A percentile compares a stretch with the other conserved stretches of the same genome.
phyloP scores from a whole-genome alignment of 2,797 vertebrate genomes.

The Pseudochirops cupreus region DNA sequence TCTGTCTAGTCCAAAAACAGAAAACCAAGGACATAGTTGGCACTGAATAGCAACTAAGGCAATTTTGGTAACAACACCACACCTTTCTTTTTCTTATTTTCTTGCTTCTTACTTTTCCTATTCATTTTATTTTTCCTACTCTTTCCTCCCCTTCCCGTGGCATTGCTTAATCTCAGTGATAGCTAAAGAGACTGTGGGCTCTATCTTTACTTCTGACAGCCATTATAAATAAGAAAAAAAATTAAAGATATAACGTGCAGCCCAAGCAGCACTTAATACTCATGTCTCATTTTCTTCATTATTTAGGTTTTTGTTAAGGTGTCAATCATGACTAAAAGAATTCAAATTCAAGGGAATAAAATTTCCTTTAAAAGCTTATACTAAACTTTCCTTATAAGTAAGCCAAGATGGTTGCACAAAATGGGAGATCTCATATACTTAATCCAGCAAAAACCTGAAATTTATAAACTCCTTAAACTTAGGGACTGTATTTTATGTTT shows the following conservation, averaged over 20 bases:
- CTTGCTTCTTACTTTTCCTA: not conserved
- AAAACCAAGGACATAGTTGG: not conserved
- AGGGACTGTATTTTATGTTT: not conserved
- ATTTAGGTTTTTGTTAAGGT: not conserved
- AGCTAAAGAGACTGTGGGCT: not conserved
- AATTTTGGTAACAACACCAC: not conserved
- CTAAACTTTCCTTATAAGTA: not conserved
- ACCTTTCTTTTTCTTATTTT: constrained; percentile 5
- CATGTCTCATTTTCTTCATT: not conserved
- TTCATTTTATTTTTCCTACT: constrained; percentile 4
- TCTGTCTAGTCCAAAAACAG: not conserved
- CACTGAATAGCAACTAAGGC: not conserved
- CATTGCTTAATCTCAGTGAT: not conserved
- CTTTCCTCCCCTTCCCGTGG: not conserved
- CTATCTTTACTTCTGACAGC: not conserved
- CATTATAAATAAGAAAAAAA: not conserved
- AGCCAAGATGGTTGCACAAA: not conserved
- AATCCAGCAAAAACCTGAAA: not conserved
- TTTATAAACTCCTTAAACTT: not conserved
- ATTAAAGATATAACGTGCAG: not conserved
- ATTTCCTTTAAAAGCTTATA: not conserved
- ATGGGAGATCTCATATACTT: not conserved
- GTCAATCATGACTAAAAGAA: not conserved
- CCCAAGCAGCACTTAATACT: not conserved
- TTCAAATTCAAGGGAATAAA: not conserved